A percentile compares a stretch with the other conserved stretches of the same genome.
phyloP scores from a whole-genome alignment of 2,797 vertebrate genomes.

The Aphelocoma californica region DNA sequence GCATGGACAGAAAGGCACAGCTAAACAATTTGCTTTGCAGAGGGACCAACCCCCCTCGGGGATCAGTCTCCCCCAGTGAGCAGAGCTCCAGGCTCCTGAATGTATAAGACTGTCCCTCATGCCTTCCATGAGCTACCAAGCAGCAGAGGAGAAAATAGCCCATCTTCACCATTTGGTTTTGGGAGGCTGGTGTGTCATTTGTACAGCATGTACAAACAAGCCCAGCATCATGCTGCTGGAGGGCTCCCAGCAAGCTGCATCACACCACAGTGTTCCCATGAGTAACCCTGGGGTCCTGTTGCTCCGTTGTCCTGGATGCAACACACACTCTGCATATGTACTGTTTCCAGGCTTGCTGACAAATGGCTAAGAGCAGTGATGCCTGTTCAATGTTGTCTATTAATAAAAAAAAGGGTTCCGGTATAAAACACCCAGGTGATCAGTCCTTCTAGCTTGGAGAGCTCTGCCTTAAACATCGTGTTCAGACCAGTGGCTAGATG shows the following conservation, averaged over 20 bases:
- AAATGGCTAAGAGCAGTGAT: background rate
- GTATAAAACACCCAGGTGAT: background rate
- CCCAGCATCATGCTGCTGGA: background rate
- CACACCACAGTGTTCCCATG: background rate
- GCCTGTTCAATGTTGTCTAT: background rate
- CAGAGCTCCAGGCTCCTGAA: background rate
- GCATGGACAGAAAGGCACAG: background rate
- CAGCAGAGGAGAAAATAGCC: background rate
- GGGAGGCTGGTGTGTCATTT: background rate
- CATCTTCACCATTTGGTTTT: background rate
- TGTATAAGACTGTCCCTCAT: background rate
- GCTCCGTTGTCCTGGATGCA: background rate
- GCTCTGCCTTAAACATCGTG: background rate
- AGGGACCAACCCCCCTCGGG: background rate
- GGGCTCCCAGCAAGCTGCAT: background rate
- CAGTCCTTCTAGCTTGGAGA: background rate
- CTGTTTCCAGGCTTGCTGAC: background rate
- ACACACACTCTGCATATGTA: rapidly evolving
- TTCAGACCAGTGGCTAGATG: background rate
- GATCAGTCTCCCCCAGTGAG: background rate
- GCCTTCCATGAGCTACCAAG: background rate
- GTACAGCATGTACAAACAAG: background rate
- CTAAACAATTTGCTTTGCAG: background rate
- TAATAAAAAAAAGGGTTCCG: background rate
- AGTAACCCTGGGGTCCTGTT: background rate